Base-by-base conservation (phyloP, 1,140 invertebrate species). In the Sycophila sp. region DNA sequence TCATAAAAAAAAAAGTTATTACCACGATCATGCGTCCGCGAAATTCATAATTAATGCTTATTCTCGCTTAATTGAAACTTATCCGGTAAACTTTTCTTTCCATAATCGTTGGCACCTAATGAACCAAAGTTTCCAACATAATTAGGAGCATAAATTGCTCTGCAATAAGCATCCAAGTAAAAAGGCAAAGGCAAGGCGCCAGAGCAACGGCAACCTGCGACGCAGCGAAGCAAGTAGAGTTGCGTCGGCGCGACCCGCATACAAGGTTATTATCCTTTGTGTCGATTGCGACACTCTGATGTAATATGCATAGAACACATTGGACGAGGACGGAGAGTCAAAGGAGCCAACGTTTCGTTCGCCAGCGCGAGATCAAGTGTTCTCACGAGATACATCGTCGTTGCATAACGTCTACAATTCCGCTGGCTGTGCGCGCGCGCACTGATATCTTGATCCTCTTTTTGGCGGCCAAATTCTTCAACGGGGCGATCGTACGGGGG, bases 211-310 rank as follows among this genome's bases (percentile, higher is more conserved):
- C 68, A 69, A 69, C 68, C 68, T 6, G n/a, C 2, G 4, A 5
- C 1, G 7, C 24, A 3, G 2, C 0, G 7, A 2, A 22, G 64
- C 17, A 56, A 56, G 19, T 56, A 13, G 7, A 32, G 19, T 15
- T 30, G 47, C 26, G 7, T 69, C 17, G 2, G 1, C 38, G 36
- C 49, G 59, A 69, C 58, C 58, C 51, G 13, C 36, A 26, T 56
- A 51, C 60, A 70, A 70, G 68, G 68, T 70, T 70, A 70, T 70
- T 70, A 70, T 70, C 68, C 68, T 70, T 70, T 70, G 67, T 69
- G 58, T 64, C 28, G 40, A 70, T 70, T 70, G 49, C 68, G 60
- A 63, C 30, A 70, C 17, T 2, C 19, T 70, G 68, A 64, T 38
- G 68, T 70, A 70, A 64, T 58, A 19, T 49, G 32, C 60, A 36